These are phyloP conservation scores for Donacobius atricapilla DNA, from an alignment of 2,113 vertebrate genomes.

Conservation along the genomic window DNA sequence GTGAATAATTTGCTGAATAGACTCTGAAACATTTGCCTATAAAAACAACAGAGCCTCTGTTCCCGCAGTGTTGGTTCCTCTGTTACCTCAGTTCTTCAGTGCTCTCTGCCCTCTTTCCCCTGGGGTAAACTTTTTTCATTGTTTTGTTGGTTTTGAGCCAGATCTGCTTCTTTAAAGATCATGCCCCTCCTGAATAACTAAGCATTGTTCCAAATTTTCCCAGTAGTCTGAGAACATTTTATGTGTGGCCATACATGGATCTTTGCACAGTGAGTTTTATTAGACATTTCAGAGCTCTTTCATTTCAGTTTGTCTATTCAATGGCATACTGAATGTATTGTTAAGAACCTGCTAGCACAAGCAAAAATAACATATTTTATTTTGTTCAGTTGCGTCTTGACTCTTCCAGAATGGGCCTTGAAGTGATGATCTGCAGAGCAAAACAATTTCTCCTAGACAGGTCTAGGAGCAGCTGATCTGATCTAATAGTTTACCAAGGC, in stretches of 20 bases:
- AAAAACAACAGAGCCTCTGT: conserved; percentile 65
- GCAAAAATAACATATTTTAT: conserved; percentile 25
- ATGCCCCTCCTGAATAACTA: background rate
- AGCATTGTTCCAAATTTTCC: background rate
- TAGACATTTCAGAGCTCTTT: background rate
- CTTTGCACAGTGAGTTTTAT: background rate
- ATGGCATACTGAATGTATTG: background rate
- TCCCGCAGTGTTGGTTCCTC: background rate
- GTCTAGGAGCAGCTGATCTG: background rate
- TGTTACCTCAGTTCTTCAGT: conserved; percentile 34
- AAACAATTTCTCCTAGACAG: background rate
- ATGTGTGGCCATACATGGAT: background rate
- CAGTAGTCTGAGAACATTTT: conserved; percentile 18
- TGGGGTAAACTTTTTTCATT: conserved; percentile 55
- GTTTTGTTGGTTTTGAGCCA: conserved; percentile 43
- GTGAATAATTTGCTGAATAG: conserved; percentile 13
- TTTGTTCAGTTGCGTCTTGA: background rate
- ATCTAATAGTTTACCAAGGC: background rate
- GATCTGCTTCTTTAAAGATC: background rate
- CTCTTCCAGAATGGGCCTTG: conserved; percentile 31
- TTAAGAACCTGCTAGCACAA: conserved; percentile 10
- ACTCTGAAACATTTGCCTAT: background rate
- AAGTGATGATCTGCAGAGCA: background rate
- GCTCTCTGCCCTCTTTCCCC: conserved; percentile 25
- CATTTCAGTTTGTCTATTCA: background rate